phyloP scores from a whole-genome alignment of 2,113 vertebrate species.

The Oenanthe oenanthe region DNA sequence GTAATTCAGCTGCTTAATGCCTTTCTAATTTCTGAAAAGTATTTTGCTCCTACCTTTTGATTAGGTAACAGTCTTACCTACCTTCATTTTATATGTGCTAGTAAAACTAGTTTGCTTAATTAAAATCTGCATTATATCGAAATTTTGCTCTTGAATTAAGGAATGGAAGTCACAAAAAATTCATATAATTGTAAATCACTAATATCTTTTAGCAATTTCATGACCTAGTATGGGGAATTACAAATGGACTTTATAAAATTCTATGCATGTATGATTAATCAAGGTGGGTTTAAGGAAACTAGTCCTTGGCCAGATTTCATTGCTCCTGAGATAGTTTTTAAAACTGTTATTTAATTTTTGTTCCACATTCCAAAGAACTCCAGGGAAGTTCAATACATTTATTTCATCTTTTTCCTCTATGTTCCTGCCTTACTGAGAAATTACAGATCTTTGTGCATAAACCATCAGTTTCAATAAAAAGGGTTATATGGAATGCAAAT shows the following conservation, averaged over 20 bases:
- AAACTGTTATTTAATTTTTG: neutral
- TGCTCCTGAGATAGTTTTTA: neutral
- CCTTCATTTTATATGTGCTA: neutral
- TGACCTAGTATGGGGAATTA: neutral
- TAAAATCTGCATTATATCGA: neutral
- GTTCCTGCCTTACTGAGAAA: neutral
- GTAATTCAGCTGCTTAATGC: neutral
- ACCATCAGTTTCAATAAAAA: constrained; percentile 27
- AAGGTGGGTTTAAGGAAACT: neutral
- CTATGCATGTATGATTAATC: neutral
- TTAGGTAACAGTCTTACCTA: neutral
- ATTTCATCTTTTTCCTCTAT: constrained; percentile 1
- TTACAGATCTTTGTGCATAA: constrained; percentile 16
- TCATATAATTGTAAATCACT: neutral
- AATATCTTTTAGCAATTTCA: neutral
- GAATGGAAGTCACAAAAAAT: neutral
- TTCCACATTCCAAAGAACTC: neutral
- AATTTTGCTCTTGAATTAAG: neutral
- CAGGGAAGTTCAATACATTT: neutral
- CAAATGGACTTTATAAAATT: constrained; percentile 17
- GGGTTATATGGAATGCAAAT: constrained; percentile 3
- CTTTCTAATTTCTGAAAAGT: neutral
- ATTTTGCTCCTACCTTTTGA: neutral
- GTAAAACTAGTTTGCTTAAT: neutral
- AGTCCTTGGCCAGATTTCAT: neutral